A percentile compares a stretch with the other conserved stretches of the same genome.
Evolutionary conservation across 2,888 invertebrate species (phyloP).

Genomic region (Magallana nippona): DNA sequence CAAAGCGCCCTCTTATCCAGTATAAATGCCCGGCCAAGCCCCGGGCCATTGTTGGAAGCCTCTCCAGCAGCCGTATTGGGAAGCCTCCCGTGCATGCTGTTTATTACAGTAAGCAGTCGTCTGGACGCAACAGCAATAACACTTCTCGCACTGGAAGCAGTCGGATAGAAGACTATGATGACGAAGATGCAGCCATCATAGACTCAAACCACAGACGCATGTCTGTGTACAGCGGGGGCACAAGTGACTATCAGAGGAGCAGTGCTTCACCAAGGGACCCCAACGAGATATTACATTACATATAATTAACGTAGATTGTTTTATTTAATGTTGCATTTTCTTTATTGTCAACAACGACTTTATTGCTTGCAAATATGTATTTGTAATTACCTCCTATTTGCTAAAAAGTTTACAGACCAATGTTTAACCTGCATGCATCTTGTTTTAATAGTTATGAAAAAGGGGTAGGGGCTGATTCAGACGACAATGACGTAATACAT

Average conservation of each 20-base stretch:
- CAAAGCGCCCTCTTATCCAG: conserved; percentile 26
- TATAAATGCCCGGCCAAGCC: conserved; percentile 23
- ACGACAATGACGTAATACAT: no score
- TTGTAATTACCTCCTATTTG: no score
- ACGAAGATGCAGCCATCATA: not conserved
- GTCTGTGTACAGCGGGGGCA: conserved; percentile 8
- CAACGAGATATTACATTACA: conserved; percentile 10
- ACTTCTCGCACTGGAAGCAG: conserved; percentile 32
- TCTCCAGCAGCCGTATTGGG: not conserved
- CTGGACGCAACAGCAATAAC: conserved; percentile 26
- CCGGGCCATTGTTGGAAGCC: not conserved
- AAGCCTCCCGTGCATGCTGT: not conserved
- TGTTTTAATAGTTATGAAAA: no score
- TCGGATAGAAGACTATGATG: conserved; percentile 4
- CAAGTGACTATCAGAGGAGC: conserved; percentile 1
- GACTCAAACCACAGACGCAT: not conserved
- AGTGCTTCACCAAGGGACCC: not conserved
- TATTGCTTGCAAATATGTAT: no score
- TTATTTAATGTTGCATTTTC: not conserved
- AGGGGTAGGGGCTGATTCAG: no score
- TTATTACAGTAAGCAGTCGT: conserved; percentile 22
- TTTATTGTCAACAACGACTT: no score
- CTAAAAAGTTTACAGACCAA: no score
- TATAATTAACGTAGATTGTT: not conserved
- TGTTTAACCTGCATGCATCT: no score